Conservation (phyloP, 2,797 vertebrate genomes). For the Zonotrichia albicollis region DNA sequence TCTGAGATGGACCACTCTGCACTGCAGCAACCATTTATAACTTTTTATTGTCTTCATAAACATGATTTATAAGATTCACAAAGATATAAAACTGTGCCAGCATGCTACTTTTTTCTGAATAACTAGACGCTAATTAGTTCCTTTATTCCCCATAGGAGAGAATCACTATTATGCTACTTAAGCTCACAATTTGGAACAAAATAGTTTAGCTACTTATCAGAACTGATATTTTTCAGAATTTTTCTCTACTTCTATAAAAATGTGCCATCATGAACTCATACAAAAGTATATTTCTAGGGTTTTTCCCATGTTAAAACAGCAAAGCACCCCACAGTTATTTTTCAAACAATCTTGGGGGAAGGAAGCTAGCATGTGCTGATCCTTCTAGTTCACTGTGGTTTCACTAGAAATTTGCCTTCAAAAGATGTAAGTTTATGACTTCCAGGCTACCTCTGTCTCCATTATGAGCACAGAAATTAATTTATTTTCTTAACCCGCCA, state of each 20-base stretch:
- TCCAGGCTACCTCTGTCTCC: background rate
- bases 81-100: constrained; percentile 23
- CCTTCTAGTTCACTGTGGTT: background rate
- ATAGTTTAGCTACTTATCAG: background rate
- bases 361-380: background rate
- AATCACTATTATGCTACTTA: background rate
- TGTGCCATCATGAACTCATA: background rate
- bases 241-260: background rate
- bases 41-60: constrained; percentile 64
- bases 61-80: constrained; percentile 59
- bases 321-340: background rate
- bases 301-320: background rate
- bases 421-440: background rate
- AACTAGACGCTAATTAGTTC: background rate
- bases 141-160: background rate
- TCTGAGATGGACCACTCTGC: constrained; percentile 13
- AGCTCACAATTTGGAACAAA: background rate
- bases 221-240: background rate
- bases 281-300: rapidly evolving
- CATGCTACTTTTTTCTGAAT: background rate
- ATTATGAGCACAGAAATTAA: background rate
- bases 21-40: constrained; percentile 49
- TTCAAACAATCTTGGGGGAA: background rate
- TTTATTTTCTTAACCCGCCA: background rate
- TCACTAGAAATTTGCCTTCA: background rate